These are phyloP conservation scores for Oscheius myriophilus DNA, from an alignment of 2,888 invertebrate species.

Conservation along the genomic window DNA sequence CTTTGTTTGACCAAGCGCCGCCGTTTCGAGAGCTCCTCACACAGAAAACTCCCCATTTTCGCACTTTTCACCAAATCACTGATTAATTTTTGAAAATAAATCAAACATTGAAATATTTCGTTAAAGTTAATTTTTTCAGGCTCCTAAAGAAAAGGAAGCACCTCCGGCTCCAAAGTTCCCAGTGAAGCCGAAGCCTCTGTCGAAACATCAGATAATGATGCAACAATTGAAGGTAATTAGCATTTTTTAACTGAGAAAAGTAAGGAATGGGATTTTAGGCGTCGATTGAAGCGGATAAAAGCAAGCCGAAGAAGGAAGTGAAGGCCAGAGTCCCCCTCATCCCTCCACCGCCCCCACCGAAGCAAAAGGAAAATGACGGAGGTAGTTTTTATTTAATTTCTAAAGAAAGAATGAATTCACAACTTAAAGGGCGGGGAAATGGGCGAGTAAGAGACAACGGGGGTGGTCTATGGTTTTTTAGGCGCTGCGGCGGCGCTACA, in stretches of 20 bases:
- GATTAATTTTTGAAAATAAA: no score
- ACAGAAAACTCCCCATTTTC: neutral
- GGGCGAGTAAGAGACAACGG: no score
- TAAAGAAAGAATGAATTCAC: no score
- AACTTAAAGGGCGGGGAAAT: no score
- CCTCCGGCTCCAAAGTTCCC: slow-evolving; percentile 54
- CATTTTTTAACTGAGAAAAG: neutral
- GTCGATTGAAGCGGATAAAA: slow-evolving; percentile 78
- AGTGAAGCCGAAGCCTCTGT: slow-evolving; percentile 58
- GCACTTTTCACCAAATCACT: neutral
- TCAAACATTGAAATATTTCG: neutral
- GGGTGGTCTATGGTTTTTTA: no score
- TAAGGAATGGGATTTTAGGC: slow-evolving; percentile 75
- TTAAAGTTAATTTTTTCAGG: neutral
- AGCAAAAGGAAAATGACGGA: slow-evolving; percentile 46
- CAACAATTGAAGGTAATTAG: slow-evolving; percentile 44
- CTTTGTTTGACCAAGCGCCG: no score
- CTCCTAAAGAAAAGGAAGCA: slow-evolving; percentile 14
- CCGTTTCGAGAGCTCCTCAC: no score
- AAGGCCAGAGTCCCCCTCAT: slow-evolving; percentile 74
- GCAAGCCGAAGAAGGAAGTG: slow-evolving; percentile 80
- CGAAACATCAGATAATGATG: slow-evolving; percentile 61
- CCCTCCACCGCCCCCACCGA: slow-evolving; percentile 42
- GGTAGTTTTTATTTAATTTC: neutral
- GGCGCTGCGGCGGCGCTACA: no score